phyloP scores from a whole-genome alignment of 2,888 invertebrate genomes.

The Chrysotoxum bicinctum region DNA sequence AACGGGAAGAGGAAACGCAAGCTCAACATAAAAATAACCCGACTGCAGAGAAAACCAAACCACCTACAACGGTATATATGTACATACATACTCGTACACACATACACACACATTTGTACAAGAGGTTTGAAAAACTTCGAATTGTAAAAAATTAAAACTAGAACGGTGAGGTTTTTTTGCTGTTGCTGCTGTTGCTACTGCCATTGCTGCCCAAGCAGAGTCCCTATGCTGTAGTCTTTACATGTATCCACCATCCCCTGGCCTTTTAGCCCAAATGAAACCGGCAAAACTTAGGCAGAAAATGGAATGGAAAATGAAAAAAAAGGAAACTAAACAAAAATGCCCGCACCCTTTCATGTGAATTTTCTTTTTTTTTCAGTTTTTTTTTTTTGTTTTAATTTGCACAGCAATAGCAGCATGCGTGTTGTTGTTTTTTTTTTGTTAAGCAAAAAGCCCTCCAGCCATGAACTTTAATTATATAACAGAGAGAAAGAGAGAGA shows the following conservation, averaged over 20 bases:
- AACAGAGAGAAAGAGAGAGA: not conserved
- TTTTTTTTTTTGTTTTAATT: conserved; percentile 11
- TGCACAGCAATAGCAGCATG: conserved; percentile 40
- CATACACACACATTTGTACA: not conserved
- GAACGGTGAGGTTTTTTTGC: conserved; percentile 42
- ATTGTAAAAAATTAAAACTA: conserved; percentile 61
- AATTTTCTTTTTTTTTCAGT: conserved; percentile 27
- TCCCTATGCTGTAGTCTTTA: conserved; percentile 25
- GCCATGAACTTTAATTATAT: conserved; percentile 70
- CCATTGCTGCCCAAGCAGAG: conserved; percentile 16
- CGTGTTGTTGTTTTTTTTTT: conserved; percentile 40
- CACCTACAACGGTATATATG: not conserved
- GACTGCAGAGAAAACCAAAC: conserved; percentile 1
- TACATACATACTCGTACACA: no score
- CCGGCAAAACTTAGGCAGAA: conserved; percentile 43
- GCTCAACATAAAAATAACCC: conserved; percentile 6
- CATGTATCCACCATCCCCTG: conserved; percentile 11
- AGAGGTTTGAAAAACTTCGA: conserved; percentile 19
- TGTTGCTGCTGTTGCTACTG: not conserved
- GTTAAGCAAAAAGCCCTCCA: conserved; percentile 51
- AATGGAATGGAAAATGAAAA: conserved; percentile 21
- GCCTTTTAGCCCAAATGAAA: conserved; percentile 27
- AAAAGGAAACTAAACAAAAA: conserved; percentile 49
- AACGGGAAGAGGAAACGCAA: not conserved
- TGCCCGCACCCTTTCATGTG: conserved; percentile 48